phyloP scores from a whole-genome alignment of 2,797 vertebrate species.

The Bradypus variegatus region DNA sequence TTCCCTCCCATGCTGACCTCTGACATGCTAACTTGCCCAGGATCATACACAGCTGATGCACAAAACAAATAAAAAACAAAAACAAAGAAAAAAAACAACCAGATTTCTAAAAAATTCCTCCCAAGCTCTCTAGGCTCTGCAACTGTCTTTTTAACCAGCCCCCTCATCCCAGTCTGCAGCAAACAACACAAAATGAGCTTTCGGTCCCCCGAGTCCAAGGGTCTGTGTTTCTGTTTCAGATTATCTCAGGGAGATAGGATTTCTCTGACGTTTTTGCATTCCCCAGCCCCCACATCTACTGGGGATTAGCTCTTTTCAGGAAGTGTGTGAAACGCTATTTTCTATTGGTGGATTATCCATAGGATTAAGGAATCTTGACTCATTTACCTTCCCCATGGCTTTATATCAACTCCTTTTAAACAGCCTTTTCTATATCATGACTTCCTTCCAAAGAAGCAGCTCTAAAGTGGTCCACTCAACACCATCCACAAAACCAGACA shows the following conservation, averaged over 20 bases:
- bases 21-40: not conserved
- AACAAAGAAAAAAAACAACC: not conserved
- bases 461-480: not conserved
- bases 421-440: constrained; percentile 24
- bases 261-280: constrained; percentile 40
- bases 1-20: not conserved
- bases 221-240: constrained; percentile 45
- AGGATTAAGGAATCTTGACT: constrained; percentile 59
- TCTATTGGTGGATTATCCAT: constrained; percentile 57
- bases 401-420: constrained; percentile 11
- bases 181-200: constrained; percentile 41
- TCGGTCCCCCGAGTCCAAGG: constrained; percentile 43
- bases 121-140: not conserved
- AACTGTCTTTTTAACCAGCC: not conserved
- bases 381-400: constrained; percentile 25
- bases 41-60: not conserved
- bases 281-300: not conserved
- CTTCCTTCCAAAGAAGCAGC: not conserved
- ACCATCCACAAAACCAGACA: not conserved
- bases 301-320: constrained; percentile 52
- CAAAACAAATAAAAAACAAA: not conserved
- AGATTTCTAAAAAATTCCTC: not conserved
- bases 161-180: not conserved
- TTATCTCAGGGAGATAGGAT: constrained; percentile 62
- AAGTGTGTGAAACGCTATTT: constrained; percentile 57